Base-by-base conservation (phyloP, 2,888 invertebrate genomes). In the Nomada fabriciana region DNA sequence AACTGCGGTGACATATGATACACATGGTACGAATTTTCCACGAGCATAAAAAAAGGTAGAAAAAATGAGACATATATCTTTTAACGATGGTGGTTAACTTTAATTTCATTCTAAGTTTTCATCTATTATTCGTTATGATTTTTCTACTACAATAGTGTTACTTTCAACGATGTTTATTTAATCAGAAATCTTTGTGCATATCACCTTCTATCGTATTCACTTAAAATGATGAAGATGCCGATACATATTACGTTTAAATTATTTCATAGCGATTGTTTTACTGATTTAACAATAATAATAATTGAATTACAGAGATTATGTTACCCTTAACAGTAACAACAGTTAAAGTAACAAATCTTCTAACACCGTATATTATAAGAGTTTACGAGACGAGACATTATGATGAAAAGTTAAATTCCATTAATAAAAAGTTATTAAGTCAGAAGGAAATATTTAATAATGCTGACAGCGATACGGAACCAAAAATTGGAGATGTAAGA, bases 361-460 rank as follows among this genome's bases (percentile, higher is more conserved):
- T 90, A 29, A 90, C 87, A 86, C 93, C 92, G 4, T 91, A 88
- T 20, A 68, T 76, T 5, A 89, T 93, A 18, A 79, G 87, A 82
- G 87, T 92, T 5, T 83, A 83, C 60, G 78, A 90, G 64, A 72
- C 71, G 0, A 60, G 86, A 5, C 52, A 73, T 55, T 81, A 88
- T 57, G 25, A 53, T 1, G 57, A 71, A 9, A 73, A 61, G 29
- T 69, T 89, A 20, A 57, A 82, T 13, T 63, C 11, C 29, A 85
- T 92, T 15, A 76, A 29, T 15, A 64, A 50, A 13, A 77, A 84
- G 60, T 77, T 92, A 52, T 64, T 69, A 20, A 20, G 9, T 0
- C 43, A 47, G 42, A 63, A 10, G 42, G 47, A 47, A 52, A 25
- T 7, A 42, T 11, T 63, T 57, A 11, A 77, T 60, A 53, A 57